Percentiles rank a stretch among this genome's conserved stretches.
phyloP scores from a whole-genome alignment of 1,140 invertebrate species.

The Yoshiicerus persimilis region DNA sequence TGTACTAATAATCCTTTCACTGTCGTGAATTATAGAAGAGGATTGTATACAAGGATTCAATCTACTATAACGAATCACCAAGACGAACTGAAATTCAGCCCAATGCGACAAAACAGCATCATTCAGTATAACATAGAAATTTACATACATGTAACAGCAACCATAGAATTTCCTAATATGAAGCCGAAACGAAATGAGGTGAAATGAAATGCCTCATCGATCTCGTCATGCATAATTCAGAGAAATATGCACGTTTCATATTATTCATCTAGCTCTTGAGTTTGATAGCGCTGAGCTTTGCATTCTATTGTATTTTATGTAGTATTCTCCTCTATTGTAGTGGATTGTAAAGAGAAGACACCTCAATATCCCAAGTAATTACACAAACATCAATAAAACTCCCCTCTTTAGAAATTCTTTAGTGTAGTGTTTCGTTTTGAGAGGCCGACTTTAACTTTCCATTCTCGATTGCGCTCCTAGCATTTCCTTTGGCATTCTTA shows the following conservation, averaged over 20 bases:
- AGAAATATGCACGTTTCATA: conserved; percentile 18
- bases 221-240: conserved; percentile 19
- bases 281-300: not conserved
- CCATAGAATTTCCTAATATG: not conserved
- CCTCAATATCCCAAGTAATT: conserved; percentile 12
- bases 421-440: not conserved
- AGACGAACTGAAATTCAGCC: not conserved
- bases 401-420: conserved; percentile 20
- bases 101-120: not conserved
- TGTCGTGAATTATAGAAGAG: not conserved
- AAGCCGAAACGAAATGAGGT: conserved; percentile 15
- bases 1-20: not conserved
- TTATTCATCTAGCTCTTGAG: not conserved
- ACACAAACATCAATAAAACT: conserved; percentile 23
- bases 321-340: not conserved
- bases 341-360: not conserved
- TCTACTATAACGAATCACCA: not conserved
- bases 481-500: not conserved
- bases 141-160: not conserved
- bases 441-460: not conserved
- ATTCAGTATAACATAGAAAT: not conserved
- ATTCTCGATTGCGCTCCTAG: not conserved
- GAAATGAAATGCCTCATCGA: conserved; percentile 22
- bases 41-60: not conserved
- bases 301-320: not conserved